Conservation (phyloP, 2,888 invertebrate species). For the Trachelus iudaicus region DNA sequence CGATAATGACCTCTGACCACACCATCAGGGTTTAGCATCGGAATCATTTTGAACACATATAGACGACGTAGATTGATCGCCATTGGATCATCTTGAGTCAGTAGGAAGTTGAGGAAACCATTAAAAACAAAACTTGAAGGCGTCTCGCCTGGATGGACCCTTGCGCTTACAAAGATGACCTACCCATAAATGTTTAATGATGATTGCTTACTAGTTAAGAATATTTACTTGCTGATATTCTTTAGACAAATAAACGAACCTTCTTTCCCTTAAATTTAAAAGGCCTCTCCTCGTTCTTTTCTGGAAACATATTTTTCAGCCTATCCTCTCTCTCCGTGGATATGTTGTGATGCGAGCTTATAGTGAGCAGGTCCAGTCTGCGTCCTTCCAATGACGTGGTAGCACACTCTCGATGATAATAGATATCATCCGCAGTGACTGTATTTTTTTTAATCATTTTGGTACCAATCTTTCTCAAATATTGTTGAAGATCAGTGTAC, state of each 20-base stretch:
- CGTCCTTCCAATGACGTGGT: constrained; percentile 82
- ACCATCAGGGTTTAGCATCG: constrained; percentile 92
- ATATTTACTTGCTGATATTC: not conserved
- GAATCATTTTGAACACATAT: constrained; percentile 90
- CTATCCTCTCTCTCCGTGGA: constrained; percentile 77
- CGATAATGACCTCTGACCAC: constrained; percentile 87
- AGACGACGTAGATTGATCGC: constrained; percentile 78
- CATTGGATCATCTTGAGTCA: constrained; percentile 80
- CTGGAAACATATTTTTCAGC: constrained; percentile 80
- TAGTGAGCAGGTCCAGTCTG: constrained; percentile 84
- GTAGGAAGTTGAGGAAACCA: constrained; percentile 84
- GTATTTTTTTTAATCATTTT: constrained; percentile 66
- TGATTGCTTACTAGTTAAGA: constrained; percentile 12
- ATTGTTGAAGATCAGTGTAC: constrained; percentile 82
- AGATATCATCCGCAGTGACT: constrained; percentile 75
- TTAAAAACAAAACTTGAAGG: constrained; percentile 92
- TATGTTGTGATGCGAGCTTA: constrained; percentile 84
- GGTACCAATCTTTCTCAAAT: constrained; percentile 76
- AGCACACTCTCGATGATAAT: constrained; percentile 85
- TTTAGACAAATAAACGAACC: constrained; percentile 61
- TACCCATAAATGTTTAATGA: constrained; percentile 48
- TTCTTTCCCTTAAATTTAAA: constrained; percentile 83
- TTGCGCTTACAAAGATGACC: constrained; percentile 87
- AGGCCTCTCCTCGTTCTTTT: constrained; percentile 74
- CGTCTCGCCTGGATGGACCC: constrained; percentile 94